Evolutionary conservation across 2,888 invertebrate genomes (phyloP), one percentile per base, ranked within the genome.

Genomic region (Myopa tessellatipennis): DNA sequence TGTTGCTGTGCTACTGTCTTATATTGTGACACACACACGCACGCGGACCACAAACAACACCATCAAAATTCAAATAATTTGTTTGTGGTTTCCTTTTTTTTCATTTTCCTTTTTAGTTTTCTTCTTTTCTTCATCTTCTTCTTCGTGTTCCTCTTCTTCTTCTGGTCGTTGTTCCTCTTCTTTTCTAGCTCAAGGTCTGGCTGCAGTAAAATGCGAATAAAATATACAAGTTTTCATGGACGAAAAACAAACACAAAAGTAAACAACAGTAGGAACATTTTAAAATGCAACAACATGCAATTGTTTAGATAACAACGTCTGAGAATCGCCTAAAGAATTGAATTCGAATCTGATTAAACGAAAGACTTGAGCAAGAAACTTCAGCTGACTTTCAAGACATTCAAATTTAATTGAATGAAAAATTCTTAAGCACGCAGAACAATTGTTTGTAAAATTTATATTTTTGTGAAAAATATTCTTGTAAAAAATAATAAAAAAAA

Each of bases 151-250:
- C 8, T 40, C 40, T 6, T 4, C 40, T 4, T 40, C 4, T 40
- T 40, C 40, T 40, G 40, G 45, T 45, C 10, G 7, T 38, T 71
- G 36, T 60, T 18, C 60, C 16, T 55, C 34, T 38, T 36, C 34
- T 34, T 71, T 71, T 71, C 55, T 71, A 36, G 71, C 71, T 58
- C 71, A 71, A 71, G 71, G 71, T 71, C 55, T 55, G 55, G 55
- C 55, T 16, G 55, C 4, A 55, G 1, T 4, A 55, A 16, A 55
- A 55, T 55, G 55, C 10, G 5, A 55, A 55, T 5, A 55, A 55
- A 50, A 50, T 8, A 3, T 50, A 50, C 50, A 50, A 50, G 16
- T 40, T n/a, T 26, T 5, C 18, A 4, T 55, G 34, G 52, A 70
- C n/a, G 55, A 55, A 70, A 50, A 18, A 69, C 45, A 45, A 8